Percentiles rank a stretch among this genome's conserved stretches.
These are phyloP conservation scores for Tetragonula clypearis DNA, from an alignment of 1,140 invertebrate species.

Conservation along the genomic window DNA sequence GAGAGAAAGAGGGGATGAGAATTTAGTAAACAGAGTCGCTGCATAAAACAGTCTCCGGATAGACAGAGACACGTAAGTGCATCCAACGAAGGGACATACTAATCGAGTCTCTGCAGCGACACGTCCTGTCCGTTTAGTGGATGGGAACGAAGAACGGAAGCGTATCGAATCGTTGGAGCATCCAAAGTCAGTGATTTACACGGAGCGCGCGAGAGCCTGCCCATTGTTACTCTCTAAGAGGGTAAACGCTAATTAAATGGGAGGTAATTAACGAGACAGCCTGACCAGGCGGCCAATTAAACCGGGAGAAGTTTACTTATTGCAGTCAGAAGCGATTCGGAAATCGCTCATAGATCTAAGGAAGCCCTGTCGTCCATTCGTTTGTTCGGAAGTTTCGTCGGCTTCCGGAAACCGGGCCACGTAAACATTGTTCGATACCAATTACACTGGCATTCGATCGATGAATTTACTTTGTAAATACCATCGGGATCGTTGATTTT, in stretches of 20 bases:
- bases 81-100: background rate
- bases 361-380: background rate
- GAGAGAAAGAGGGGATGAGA: background rate
- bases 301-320: constrained; percentile 55
- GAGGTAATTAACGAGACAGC: constrained; percentile 67
- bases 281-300: constrained; percentile 64
- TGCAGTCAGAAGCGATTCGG: constrained; percentile 36
- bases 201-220: background rate
- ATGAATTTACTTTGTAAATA: background rate
- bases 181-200: constrained; percentile 64
- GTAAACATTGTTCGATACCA: constrained; percentile 25
- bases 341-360: constrained; percentile 61
- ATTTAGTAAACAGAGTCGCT: background rate
- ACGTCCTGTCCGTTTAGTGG: background rate
- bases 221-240: constrained; percentile 46
- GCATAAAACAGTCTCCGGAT: background rate
- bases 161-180: constrained; percentile 44
- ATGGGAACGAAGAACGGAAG: background rate
- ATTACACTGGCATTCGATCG: background rate
- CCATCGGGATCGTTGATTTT: background rate
- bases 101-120: constrained; percentile 12
- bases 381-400: constrained; percentile 26
- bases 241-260: constrained; percentile 66
- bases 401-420: background rate
- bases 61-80: background rate